phyloP scores from a whole-genome alignment of 2,888 invertebrate genomes.

The Parelbella ahira region DNA sequence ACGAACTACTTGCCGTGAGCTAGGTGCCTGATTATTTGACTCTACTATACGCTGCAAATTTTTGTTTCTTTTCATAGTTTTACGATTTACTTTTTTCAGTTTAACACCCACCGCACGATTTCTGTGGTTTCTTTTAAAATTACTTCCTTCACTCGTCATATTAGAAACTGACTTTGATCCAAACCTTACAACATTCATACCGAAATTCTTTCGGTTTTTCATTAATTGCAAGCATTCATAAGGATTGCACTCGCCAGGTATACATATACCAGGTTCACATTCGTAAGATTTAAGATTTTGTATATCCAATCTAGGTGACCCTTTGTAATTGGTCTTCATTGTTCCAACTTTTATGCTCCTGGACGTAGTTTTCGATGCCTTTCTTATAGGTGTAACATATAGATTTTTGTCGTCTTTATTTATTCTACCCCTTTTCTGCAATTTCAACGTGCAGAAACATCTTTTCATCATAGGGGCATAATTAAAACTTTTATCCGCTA shows the following conservation, averaged over 20 bases:
- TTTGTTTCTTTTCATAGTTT: no score
- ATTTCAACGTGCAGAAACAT: slow-evolving; percentile 42
- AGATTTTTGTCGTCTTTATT: slow-evolving; percentile 18
- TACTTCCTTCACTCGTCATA: slow-evolving; percentile 32
- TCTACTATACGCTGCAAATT: no score
- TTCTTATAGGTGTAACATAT: neutral
- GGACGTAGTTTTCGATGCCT: no score
- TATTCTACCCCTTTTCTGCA: slow-evolving; percentile 32
- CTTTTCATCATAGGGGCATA: slow-evolving; percentile 38
- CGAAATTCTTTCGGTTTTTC: slow-evolving; percentile 31
- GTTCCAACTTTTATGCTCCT: slow-evolving; percentile 13
- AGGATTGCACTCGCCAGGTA: slow-evolving; percentile 39
- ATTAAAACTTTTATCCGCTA: slow-evolving; percentile 29
- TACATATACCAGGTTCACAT: slow-evolving; percentile 40
- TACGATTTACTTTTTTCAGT: no score
- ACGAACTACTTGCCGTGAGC: slow-evolving; percentile 31
- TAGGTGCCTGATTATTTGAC: neutral
- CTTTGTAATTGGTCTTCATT: neutral
- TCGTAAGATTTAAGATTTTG: slow-evolving; percentile 35
- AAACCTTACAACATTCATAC: neutral
- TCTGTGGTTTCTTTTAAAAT: slow-evolving; percentile 33
- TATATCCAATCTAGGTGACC: neutral
- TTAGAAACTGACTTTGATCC: slow-evolving; percentile 1
- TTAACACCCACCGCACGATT: slow-evolving; percentile 21
- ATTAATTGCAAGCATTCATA: slow-evolving; percentile 40